These are phyloP conservation scores for Nibea albiflora DNA, from an alignment of 2,113 vertebrate genomes.

Conservation along the genomic window DNA sequence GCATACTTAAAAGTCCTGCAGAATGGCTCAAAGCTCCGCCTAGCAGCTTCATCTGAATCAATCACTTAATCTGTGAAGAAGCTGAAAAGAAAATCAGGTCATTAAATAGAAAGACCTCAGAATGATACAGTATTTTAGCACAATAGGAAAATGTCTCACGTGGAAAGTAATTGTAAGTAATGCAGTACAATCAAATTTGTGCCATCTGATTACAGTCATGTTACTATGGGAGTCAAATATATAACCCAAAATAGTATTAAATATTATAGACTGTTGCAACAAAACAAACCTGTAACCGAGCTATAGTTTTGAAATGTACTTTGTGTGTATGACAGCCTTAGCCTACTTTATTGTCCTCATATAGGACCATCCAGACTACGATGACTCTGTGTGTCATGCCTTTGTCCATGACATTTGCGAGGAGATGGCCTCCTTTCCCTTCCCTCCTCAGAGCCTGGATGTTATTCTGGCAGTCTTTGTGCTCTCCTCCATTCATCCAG, in stretches of 20 bases:
- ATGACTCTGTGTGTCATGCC: constrained; percentile 86
- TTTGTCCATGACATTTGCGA: constrained; percentile 93
- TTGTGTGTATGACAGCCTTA: constrained; percentile 21
- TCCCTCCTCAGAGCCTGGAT: constrained; percentile 90
- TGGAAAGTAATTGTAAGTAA: neutral
- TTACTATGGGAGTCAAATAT: too few species aligned
- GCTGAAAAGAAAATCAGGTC: neutral
- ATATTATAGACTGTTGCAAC: neutral
- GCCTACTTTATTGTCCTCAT: constrained; percentile 36
- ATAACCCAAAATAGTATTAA: neutral
- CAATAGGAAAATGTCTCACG: neutral
- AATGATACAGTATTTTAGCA: neutral
- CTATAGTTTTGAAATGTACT: neutral
- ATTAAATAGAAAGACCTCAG: neutral
- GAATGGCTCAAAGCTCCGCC: neutral
- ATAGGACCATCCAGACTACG: constrained; percentile 88
- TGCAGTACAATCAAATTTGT: neutral
- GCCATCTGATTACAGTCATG: neutral
- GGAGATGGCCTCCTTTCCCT: constrained; percentile 86
- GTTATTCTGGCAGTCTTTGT: constrained; percentile 93
- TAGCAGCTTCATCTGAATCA: neutral
- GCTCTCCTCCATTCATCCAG: constrained; percentile 92
- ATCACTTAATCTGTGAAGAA: neutral
- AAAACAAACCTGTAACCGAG: neutral
- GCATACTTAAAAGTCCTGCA: neutral